Evolutionary conservation across 2,888 invertebrate species (phyloP), one percentile per base, ranked within the genome.

Genomic region (Cryptocephalus moraei): DNA sequence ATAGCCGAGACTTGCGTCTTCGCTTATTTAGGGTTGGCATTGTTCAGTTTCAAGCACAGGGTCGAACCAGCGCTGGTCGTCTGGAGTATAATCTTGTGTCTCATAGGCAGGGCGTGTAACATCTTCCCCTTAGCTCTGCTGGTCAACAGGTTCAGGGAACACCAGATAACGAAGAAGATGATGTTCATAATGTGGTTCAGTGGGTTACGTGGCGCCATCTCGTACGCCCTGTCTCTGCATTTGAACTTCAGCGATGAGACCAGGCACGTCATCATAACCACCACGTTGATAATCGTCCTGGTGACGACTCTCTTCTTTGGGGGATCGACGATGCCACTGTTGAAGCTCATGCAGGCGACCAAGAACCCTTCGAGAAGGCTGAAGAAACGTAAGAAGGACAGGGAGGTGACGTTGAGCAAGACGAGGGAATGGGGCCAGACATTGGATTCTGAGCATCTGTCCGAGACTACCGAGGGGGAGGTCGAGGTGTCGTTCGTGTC

Each of bases 161-260:
- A 96, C 73, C 94, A 94, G 72, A 97, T 99, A 49, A 96, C 95
- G 1, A 87, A 85, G 68, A 93, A 94, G 72, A 96, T 94, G 92
- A 95, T 95, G 84, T 95, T 96, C 64, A 94, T 97, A 50, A 97
- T 97, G 96, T 97, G 96, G 96, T 96, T 96, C 69, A 94, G 94
- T 68, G 93, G 96, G 41, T 73, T 97, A 52, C 79, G 97, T 47
- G 97, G 97, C 34, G 97, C 97, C 8, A 95, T 99, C 68, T 96
- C 97, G 0, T 99, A 99, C 72, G 97, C 97, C 1, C 74, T 99
- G 13, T 94, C 95, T 0, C 79, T 99, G 45, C 96, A 99, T 75
- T 79, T 97, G 63, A 90, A 92, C 58, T 86, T 95, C 61, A 90
- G 90, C 44, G 88, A 91, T 66, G 94, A 96, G 73, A 95, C 92